A percentile compares a stretch with the other conserved stretches of the same genome.
Evolutionary conservation across 2,797 vertebrate genomes (phyloP).

Genomic region (Pagetopsis macropterus): DNA sequence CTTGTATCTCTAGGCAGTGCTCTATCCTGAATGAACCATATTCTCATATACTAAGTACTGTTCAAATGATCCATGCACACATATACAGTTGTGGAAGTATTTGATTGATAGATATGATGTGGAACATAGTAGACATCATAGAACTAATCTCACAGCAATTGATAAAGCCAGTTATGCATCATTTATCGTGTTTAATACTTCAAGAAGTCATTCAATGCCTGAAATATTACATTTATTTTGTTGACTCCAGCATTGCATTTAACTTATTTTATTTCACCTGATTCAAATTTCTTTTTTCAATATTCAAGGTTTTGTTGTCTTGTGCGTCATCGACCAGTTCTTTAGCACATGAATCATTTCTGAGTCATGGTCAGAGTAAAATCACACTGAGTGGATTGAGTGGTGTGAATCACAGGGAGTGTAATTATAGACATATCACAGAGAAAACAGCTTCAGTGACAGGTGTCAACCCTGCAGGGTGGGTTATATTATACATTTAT

Average conservation of each 20-base stretch:
- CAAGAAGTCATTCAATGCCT: conserved; percentile 7
- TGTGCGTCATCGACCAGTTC: conserved; percentile 26
- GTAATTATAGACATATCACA: not conserved
- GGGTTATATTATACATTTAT: not conserved
- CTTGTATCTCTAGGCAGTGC: conserved; percentile 13
- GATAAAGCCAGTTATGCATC: conserved; percentile 13
- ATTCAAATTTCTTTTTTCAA: conserved; percentile 22
- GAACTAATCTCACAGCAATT: conserved; percentile 10
- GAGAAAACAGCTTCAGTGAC: not conserved
- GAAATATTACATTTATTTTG: not conserved
- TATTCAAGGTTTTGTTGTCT: conserved; percentile 16
- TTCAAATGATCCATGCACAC: conserved; percentile 1
- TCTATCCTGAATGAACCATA: conserved; percentile 27
- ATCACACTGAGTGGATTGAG: conserved; percentile 11
- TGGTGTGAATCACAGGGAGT: not conserved
- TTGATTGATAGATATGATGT: not conserved
- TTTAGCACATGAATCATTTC: conserved; percentile 30
- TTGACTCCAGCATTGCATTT: not conserved
- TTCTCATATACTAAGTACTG: conserved; percentile 2
- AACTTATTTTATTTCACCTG: not conserved
- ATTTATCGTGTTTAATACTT: conserved; percentile 47
- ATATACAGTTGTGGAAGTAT: not conserved
- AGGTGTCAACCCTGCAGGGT: not conserved
- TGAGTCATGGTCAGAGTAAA: conserved; percentile 36
- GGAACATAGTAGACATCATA: not conserved